phyloP scores from a whole-genome alignment of 2,113 vertebrate species.

The Dicrurus megarhynchus region DNA sequence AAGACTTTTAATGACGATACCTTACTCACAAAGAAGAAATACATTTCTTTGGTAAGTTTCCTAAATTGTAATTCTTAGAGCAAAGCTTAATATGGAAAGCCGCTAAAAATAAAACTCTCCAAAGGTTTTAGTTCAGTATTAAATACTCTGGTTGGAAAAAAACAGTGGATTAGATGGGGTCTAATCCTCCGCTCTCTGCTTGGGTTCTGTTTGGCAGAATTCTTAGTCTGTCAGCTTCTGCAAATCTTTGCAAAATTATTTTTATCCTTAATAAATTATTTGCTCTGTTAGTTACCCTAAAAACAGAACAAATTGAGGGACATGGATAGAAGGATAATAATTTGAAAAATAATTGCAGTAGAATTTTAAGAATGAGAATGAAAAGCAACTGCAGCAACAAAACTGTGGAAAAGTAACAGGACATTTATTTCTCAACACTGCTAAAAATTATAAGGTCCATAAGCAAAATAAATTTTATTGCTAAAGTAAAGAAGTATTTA shows the following conservation, averaged over 20 bases:
- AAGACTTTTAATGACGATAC: not conserved
- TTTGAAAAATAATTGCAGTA: not conserved
- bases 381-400: not conserved
- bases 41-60: not conserved
- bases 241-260: conserved; percentile 40
- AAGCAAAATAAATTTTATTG: not conserved
- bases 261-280: conserved; percentile 40
- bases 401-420: not conserved
- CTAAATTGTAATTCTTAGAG: not conserved
- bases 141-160: conserved; percentile 15
- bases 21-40: not conserved
- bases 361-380: not conserved
- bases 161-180: not conserved
- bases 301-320: conserved; percentile 37
- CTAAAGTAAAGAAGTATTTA: not conserved
- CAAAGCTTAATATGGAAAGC: not conserved
- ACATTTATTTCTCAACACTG: not conserved
- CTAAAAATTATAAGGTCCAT: not conserved
- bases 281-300: conserved; percentile 21
- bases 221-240: not conserved
- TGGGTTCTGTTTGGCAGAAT: not conserved
- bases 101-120: conserved; percentile 3
- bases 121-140: conserved; percentile 6
- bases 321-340: not conserved
- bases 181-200: conserved; percentile 10